Percentiles rank a stretch among this genome's conserved stretches.
phyloP scores from a whole-genome alignment of 2,888 invertebrate species.

The Mythimna loreyi region DNA sequence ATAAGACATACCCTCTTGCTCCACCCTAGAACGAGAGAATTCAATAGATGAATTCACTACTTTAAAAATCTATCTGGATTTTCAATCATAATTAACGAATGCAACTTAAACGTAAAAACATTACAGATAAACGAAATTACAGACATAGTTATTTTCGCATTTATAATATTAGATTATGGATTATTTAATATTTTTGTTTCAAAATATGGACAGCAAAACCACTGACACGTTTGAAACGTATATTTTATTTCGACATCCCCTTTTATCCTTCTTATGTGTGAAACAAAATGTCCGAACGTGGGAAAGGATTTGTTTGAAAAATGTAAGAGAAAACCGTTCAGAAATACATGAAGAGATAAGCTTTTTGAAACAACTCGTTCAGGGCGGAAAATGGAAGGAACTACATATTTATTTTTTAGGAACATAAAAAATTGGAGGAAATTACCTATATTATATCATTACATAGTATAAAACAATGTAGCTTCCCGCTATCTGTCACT shows the following conservation, averaged over 20 bases:
- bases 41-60: no score
- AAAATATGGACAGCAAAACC: constrained; percentile 13
- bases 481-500: no score
- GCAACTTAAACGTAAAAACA: neutral
- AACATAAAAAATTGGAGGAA: neutral
- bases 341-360: constrained; percentile 35
- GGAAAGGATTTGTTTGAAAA: constrained; percentile 38
- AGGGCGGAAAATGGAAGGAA: neutral
- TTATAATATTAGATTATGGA: neutral
- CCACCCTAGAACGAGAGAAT: no score
- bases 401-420: neutral
- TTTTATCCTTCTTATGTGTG: constrained; percentile 26
- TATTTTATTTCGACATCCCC: constrained; percentile 42
- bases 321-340: constrained; percentile 34
- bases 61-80: no score
- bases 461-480: no score
- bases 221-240: constrained; percentile 29
- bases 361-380: constrained; percentile 21
- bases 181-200: neutral
- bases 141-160: neutral
- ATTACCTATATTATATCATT: no score
- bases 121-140: neutral
- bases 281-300: constrained; percentile 51
- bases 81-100: no score
- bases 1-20: no score